phyloP scores from a whole-genome alignment of 1,140 invertebrate genomes.

The Carposina sasakii region DNA sequence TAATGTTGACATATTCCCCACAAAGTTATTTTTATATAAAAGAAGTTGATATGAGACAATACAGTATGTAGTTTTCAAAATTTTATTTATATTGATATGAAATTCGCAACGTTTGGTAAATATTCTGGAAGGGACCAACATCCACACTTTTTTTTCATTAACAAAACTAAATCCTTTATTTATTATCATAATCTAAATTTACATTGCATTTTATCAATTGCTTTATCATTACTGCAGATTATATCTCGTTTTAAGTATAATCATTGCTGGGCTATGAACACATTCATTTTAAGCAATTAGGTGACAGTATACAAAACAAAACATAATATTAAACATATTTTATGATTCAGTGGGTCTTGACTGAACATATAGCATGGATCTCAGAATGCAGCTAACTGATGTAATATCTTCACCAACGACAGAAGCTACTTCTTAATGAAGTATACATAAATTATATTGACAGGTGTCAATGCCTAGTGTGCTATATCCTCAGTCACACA shows the following conservation, averaged over 20 bases:
- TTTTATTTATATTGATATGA: slow-evolving; percentile 46
- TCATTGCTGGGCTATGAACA: slow-evolving; percentile 63
- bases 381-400: slow-evolving; percentile 67
- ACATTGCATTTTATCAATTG: slow-evolving; percentile 58
- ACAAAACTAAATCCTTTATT: slow-evolving; percentile 30
- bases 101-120: slow-evolving; percentile 54
- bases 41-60: slow-evolving; percentile 68
- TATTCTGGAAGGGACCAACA: slow-evolving; percentile 69
- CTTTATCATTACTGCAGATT: slow-evolving; percentile 42
- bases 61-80: slow-evolving; percentile 63
- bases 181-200: slow-evolving; percentile 37
- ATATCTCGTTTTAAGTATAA: slow-evolving; percentile 35
- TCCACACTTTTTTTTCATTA: slow-evolving; percentile 41
- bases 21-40: slow-evolving; percentile 70
- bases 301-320: slow-evolving; percentile 54
- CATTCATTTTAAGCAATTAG: slow-evolving; percentile 43
- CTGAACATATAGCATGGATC: slow-evolving; percentile 68
- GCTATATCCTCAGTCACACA: slow-evolving; percentile 60
- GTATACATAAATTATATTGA: slow-evolving; percentile 12
- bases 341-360: slow-evolving; percentile 60
- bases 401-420: slow-evolving; percentile 32
- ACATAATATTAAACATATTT: slow-evolving; percentile 59
- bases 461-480: slow-evolving; percentile 41
- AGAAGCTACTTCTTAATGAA: slow-evolving; percentile 14
- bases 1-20: slow-evolving; percentile 61